These are phyloP conservation scores for Sinelater perroti DNA, from an alignment of 2,888 invertebrate genomes.

Conservation along the genomic window DNA sequence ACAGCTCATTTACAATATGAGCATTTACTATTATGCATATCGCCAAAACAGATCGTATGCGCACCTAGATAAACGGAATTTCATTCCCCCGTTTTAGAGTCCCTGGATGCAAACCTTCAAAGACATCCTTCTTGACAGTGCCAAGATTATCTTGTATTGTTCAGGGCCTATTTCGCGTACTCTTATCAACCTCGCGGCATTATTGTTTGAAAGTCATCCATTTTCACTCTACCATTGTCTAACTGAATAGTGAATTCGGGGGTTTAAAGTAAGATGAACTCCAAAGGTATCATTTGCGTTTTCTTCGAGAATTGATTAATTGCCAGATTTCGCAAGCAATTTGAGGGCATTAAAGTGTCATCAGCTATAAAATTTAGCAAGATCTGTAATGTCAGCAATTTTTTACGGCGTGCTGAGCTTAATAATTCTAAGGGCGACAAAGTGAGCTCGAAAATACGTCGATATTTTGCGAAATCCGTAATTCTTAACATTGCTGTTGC, in stretches of 20 bases:
- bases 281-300: conserved; percentile 13
- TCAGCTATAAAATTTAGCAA: conserved; percentile 2
- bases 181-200: conserved; percentile 25
- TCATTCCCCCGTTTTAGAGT: too few relatives aligned
- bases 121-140: conserved; percentile 21
- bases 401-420: too few relatives aligned
- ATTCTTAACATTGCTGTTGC: too few relatives aligned
- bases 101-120: conserved; percentile 12
- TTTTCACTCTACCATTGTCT: conserved; percentile 20
- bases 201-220: conserved; percentile 26
- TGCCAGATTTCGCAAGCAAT: conserved; percentile 11
- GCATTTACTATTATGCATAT: neutral
- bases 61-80: too few relatives aligned
- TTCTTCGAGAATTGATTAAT: conserved; percentile 17
- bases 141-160: conserved; percentile 24
- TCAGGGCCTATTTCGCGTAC: conserved; percentile 20
- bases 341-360: conserved; percentile 11
- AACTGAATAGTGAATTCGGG: conserved; percentile 15
- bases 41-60: too few relatives aligned
- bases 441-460: too few relatives aligned
- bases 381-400: too few relatives aligned
- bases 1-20: neutral
- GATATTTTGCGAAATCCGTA: too few relatives aligned
- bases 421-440: too few relatives aligned
- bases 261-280: conserved; percentile 6